A percentile compares a stretch with the other conserved stretches of the same genome.
These are phyloP conservation scores for Pristionchus entomophagus DNA, from an alignment of 2,888 invertebrate genomes.

Conservation along the genomic window DNA sequence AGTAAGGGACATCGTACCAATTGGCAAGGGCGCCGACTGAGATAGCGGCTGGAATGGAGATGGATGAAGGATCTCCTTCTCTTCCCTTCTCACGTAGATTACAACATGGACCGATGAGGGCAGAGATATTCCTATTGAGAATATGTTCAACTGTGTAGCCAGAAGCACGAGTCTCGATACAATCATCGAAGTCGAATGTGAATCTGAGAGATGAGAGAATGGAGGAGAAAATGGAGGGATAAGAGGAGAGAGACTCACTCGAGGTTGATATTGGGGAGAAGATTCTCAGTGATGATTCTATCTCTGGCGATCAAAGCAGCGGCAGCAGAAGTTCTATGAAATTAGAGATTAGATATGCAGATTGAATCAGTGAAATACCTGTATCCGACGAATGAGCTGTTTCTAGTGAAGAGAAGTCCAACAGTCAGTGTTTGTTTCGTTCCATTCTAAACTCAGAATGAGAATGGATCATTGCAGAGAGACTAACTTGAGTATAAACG, in stretches of 20 bases:
- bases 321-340: conserved; percentile 53
- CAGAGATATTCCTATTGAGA: conserved; percentile 18
- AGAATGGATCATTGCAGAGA: background rate
- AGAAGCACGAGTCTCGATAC: conserved; percentile 10
- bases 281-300: conserved; percentile 51
- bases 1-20: conserved; percentile 60
- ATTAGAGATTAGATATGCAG: background rate
- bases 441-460: background rate
- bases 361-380: background rate
- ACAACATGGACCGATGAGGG: conserved; percentile 40
- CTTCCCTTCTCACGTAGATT: conserved; percentile 42
- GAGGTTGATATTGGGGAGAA: conserved; percentile 52
- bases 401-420: conserved; percentile 42
- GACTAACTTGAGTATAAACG: background rate
- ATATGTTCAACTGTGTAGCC: conserved; percentile 18
- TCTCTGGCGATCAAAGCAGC: conserved; percentile 57
- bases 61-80: background rate
- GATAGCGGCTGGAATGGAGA: conserved; percentile 56
- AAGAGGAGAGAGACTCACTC: conserved; percentile 44
- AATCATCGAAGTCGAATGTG: conserved; percentile 35
- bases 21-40: conserved; percentile 57
- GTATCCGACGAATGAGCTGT: conserved; percentile 43
- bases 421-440: conserved; percentile 13
- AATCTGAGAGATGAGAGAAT: background rate
- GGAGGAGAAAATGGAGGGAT: background rate